Conservation (phyloP, 2,113 vertebrate species). For the Urocynchramus pylzowi region DNA sequence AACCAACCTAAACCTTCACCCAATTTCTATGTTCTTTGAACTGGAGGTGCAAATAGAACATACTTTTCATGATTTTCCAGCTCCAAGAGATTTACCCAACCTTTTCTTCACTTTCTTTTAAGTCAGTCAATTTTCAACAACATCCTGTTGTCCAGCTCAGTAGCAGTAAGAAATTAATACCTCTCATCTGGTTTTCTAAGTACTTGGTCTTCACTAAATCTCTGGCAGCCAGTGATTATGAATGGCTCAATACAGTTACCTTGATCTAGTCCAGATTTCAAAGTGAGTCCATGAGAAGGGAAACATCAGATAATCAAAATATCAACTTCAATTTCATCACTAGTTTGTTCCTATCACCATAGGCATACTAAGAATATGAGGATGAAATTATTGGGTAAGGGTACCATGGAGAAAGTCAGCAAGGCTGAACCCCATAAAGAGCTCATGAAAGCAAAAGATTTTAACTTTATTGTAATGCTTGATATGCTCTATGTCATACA, state of each 20-base stretch:
- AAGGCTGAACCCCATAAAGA: fast-evolving
- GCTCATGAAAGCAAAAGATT: neutral
- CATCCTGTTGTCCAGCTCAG: neutral
- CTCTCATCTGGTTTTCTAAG: neutral
- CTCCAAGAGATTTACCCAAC: neutral
- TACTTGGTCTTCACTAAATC: neutral
- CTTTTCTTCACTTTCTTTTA: neutral
- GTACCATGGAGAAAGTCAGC: neutral
- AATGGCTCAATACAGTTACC: neutral
- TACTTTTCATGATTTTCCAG: neutral
- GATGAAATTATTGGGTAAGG: neutral
- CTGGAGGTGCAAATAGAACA: neutral
- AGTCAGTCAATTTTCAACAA: neutral
- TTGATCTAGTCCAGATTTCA: neutral
- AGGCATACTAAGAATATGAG: neutral
- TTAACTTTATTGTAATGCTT: neutral
- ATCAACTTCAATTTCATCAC: neutral
- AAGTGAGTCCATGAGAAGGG: neutral
- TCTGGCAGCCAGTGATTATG: neutral
- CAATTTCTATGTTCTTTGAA: neutral
- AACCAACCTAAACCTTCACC: neutral
- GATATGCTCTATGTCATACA: neutral
- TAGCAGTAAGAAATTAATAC: neutral
- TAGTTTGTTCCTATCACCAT: neutral
- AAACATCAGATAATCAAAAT: neutral